phyloP scores from a whole-genome alignment of 2,888 invertebrate species.

The Scaptomyza flava region DNA sequence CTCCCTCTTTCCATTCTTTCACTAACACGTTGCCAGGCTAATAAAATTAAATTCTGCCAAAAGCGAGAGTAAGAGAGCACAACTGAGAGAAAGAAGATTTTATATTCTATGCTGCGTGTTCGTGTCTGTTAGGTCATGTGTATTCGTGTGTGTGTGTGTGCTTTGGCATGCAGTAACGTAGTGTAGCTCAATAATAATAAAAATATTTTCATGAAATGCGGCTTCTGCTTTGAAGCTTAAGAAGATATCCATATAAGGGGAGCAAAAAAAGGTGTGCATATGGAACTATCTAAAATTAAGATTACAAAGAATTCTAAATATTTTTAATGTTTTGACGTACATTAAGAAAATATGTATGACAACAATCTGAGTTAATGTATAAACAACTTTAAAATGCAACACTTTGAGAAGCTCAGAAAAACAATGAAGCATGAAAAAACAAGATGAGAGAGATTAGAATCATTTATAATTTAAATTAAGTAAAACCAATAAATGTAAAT shows the following conservation, averaged over 20 bases:
- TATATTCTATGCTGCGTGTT: slow-evolving; percentile 11
- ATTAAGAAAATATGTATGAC: too few relatives aligned
- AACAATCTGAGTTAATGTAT: too few relatives aligned
- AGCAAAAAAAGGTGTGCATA: not conserved
- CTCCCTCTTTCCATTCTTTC: not conserved
- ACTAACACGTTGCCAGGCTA: slow-evolving; percentile 52
- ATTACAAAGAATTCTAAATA: not conserved
- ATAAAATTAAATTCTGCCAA: slow-evolving; percentile 65
- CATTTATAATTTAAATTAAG: too few relatives aligned
- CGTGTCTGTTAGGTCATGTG: slow-evolving; percentile 18
- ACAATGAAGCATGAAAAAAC: too few relatives aligned
- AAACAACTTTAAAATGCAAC: too few relatives aligned
- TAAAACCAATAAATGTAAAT: too few relatives aligned
- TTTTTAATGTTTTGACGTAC: too few relatives aligned
- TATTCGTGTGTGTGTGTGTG: slow-evolving; percentile 23
- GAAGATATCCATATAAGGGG: not conserved
- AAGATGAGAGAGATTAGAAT: too few relatives aligned
- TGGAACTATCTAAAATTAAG: not conserved
- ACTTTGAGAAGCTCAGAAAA: too few relatives aligned
- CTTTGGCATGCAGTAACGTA: slow-evolving; percentile 47
- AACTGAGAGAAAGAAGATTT: slow-evolving; percentile 20
- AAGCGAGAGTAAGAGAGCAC: slow-evolving; percentile 29
- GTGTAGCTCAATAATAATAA: slow-evolving; percentile 74
- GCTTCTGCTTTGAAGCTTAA: slow-evolving; percentile 39
- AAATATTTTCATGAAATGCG: slow-evolving; percentile 76